A percentile compares a stretch with the other conserved stretches of the same genome.
phyloP scores from a whole-genome alignment of 2,888 invertebrate species.

The Torymus tubicola region DNA sequence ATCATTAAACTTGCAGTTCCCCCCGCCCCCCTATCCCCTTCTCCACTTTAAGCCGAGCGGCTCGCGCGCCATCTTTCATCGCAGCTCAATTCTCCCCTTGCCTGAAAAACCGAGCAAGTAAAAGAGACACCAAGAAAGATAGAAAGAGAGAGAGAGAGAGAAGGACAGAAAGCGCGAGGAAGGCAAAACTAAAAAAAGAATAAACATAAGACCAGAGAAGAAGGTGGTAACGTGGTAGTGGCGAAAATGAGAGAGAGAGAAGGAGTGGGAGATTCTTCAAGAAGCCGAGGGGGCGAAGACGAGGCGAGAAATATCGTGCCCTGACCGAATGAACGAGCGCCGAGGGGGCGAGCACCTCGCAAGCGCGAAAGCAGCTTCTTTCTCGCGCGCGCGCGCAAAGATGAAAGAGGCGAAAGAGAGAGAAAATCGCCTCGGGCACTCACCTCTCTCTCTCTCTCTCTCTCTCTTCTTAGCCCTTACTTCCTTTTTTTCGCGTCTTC shows the following conservation, averaged over 20 bases:
- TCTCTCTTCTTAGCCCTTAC: background rate
- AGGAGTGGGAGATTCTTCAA: constrained; percentile 22
- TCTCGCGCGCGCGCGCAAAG: constrained; percentile 24
- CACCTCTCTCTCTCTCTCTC: background rate
- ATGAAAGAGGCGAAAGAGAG: constrained; percentile 40
- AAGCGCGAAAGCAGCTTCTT: constrained; percentile 4
- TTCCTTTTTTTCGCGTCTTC: background rate
- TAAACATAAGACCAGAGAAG: background rate
- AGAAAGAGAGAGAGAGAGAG: background rate
- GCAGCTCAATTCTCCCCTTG: background rate
- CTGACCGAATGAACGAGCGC: constrained; percentile 49
- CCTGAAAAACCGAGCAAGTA: no score
- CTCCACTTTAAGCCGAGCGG: background rate
- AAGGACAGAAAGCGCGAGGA: background rate
- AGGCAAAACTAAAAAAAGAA: constrained; percentile 6
- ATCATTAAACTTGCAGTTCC: constrained; percentile 38
- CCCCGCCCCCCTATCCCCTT: constrained; percentile 2
- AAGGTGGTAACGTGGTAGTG: background rate
- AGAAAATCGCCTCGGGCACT: constrained; percentile 43
- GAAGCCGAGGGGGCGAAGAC: constrained; percentile 22
- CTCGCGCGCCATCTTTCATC: no score
- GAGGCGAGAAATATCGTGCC: constrained; percentile 50
- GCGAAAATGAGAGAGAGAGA: background rate
- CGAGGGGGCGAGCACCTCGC: constrained; percentile 3
- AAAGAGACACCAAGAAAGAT: no score